A percentile compares a stretch with the other conserved stretches of the same genome.
Evolutionary conservation across 2,113 vertebrate genomes (phyloP).

Genomic region (Camarhynchus parvulus): DNA sequence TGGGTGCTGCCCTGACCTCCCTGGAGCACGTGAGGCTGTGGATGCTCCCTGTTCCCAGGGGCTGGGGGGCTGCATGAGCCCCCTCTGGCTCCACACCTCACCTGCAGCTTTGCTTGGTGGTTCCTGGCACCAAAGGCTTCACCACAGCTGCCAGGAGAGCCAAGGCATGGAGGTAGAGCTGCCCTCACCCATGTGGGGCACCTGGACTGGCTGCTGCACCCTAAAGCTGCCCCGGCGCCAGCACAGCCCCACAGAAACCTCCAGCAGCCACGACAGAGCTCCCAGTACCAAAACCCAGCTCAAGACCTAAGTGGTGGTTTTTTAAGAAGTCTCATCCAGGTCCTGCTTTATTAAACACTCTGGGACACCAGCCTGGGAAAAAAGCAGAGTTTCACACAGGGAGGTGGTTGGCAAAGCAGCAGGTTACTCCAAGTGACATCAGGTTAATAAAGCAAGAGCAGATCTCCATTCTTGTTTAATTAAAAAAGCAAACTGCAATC

Average conservation of each 20-base stretch:
- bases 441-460: conserved; percentile 52
- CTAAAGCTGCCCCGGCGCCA: neutral
- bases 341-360: conserved; percentile 39
- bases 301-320: neutral
- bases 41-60: neutral
- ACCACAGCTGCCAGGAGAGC: neutral
- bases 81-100: neutral
- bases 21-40: fast-evolving
- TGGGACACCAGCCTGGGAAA: conserved; percentile 50
- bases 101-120: neutral
- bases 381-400: conserved; percentile 12
- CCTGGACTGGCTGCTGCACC: neutral
- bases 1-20: neutral
- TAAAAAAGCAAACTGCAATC: conserved; percentile 57
- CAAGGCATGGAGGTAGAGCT: neutral
- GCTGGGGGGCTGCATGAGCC: neutral
- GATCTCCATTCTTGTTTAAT: conserved; percentile 41
- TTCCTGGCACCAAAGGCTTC: neutral
- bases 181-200: neutral
- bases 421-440: conserved; percentile 50
- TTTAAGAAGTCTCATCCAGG: neutral
- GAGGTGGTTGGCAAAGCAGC: conserved; percentile 40
- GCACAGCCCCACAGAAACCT: neutral
- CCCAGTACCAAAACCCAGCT: neutral
- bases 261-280: fast-evolving